Percentiles rank a stretch among this genome's conserved stretches.
Conservation (phyloP, 1,140 invertebrate genomes). For the Hydropsyche tenuis region DNA sequence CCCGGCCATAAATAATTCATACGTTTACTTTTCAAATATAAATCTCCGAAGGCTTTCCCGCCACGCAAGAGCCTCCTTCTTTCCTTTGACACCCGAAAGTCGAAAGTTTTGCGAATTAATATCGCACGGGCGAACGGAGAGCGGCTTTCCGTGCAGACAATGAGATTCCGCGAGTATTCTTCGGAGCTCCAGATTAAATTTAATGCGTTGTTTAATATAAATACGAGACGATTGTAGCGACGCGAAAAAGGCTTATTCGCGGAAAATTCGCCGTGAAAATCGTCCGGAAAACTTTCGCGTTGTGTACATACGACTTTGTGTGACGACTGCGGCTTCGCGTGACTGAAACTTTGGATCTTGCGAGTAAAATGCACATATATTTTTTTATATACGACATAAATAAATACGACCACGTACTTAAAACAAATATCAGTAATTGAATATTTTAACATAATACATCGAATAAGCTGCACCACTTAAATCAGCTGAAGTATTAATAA, state of each 20-base stretch:
- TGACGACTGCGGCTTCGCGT: too few species aligned
- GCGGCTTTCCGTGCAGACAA: not conserved
- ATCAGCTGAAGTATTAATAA: too few species aligned
- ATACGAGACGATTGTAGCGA: not conserved
- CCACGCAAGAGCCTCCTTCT: too few species aligned
- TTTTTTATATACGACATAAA: too few species aligned
- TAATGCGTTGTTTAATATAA: conserved; percentile 19
- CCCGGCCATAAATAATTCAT: conserved; percentile 46
- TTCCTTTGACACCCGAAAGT: conserved; percentile 35
- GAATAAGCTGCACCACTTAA: too few species aligned
- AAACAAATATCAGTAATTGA: too few species aligned
- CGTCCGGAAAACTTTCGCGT: not conserved
- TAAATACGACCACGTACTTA: too few species aligned
- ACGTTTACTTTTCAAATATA: conserved; percentile 44
- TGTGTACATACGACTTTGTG: too few species aligned
- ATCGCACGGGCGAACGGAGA: not conserved
- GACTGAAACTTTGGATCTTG: too few species aligned
- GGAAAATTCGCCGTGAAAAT: not conserved
- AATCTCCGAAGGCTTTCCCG: conserved; percentile 33
- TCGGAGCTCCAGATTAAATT: conserved; percentile 19
- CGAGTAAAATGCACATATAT: too few species aligned
- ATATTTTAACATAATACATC: too few species aligned
- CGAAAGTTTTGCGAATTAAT: conserved; percentile 32
- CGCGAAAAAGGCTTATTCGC: not conserved
- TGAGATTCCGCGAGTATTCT: not conserved